Evolutionary conservation across 1,140 invertebrate species (phyloP), one percentile per base, ranked within the genome.

Genomic region (Scylla paramamosain): DNA sequence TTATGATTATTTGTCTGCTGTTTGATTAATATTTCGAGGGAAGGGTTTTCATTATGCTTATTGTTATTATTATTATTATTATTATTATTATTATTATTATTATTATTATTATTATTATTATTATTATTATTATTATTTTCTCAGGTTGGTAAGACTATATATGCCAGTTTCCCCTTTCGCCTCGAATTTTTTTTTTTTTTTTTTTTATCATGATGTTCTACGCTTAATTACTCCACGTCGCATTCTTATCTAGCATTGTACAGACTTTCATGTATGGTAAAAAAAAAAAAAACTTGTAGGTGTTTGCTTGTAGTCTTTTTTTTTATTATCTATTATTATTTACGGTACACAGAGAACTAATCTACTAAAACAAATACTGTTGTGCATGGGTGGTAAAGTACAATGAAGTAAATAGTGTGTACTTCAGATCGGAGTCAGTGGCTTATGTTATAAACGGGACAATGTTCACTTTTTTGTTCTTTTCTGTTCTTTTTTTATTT

Each of bases 331-430:
- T 39, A 39, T 59, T 59, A 20, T 59, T 4, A 12, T 59, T 92
- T 46, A 87, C 84, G 59, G 77, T 84, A 94, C 46, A 91, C 48
- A 82, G 29, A 25, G 45, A 77, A 91, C 93, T 94, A 94, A 94
- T 94, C 77, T 83, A 94, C 88, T 94, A 94, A 94, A 94, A 91
- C 20, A 91, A 84, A 84, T 77, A 20, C 12, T 59, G 10, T 59
- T 59, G 20, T 91, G 88, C 84, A 88, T 93, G 89, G 93, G 89
- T 94, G 93, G 93, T 91, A 91, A 94, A 94, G 93, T 94, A 94
- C 93, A 94, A 94, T 88, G 82, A 48, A 77, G 20, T 94, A 84
- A 39, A 83, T 93, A 45, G n/a, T 93, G 77, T 83, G 88, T 84
- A 94, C 67, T 91, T 67, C 67, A 48, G 52, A 90, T 83, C 25